These are phyloP conservation scores for Agonum fuliginosum DNA, from an alignment of 2,888 invertebrate species.

Conservation along the genomic window DNA sequence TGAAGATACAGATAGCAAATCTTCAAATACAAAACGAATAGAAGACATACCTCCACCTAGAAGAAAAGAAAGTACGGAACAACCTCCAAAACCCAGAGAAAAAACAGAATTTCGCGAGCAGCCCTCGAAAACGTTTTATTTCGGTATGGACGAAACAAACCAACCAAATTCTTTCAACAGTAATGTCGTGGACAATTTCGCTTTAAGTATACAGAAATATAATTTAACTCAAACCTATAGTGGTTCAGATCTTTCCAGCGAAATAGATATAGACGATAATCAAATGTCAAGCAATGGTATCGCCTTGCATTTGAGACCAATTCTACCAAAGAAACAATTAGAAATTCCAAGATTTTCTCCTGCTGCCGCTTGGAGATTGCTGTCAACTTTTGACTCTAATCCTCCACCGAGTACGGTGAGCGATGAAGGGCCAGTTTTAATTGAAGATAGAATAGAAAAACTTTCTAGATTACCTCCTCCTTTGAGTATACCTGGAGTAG, in stretches of 20 bases:
- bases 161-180: slow-evolving; percentile 51
- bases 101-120: slow-evolving; percentile 63
- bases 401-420: slow-evolving; percentile 66
- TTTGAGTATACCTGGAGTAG: slow-evolving; percentile 73
- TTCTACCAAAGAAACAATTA: slow-evolving; percentile 85
- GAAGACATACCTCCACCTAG: slow-evolving; percentile 69
- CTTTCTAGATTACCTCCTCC: slow-evolving; percentile 74
- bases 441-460: slow-evolving; percentile 75
- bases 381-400: slow-evolving; percentile 78
- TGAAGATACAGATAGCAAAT: slow-evolving; percentile 1
- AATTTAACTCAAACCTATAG: slow-evolving; percentile 71
- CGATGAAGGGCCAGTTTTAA: slow-evolving; percentile 70
- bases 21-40: slow-evolving; percentile 30
- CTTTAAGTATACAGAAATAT: slow-evolving; percentile 64
- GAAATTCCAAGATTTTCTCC: slow-evolving; percentile 89
- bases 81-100: too few relatives aligned
- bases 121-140: slow-evolving; percentile 81
- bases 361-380: slow-evolving; percentile 86
- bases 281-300: slow-evolving; percentile 77
- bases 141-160: slow-evolving; percentile 82
- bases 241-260: slow-evolving; percentile 77
- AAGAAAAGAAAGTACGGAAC: slow-evolving; percentile 78
- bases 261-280: slow-evolving; percentile 71
- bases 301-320: slow-evolving; percentile 84
- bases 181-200: slow-evolving; percentile 63